A percentile compares a stretch with the other conserved stretches of the same genome.
These are phyloP conservation scores for Tanytarsus gracilentus DNA, from an alignment of 2,888 invertebrate species.

Conservation along the genomic window DNA sequence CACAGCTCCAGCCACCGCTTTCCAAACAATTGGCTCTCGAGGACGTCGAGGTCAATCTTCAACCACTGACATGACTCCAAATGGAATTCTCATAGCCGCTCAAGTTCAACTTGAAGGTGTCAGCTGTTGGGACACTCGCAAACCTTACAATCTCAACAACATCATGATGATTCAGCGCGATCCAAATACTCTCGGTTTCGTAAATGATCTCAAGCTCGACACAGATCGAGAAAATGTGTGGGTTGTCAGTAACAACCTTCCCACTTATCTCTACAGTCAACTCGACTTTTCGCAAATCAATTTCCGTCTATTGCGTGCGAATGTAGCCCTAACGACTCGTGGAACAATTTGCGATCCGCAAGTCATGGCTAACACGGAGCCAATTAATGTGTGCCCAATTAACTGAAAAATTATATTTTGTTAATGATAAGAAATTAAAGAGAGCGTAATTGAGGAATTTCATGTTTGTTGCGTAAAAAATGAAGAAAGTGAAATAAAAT, in stretches of 20 bases:
- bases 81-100: conserved; percentile 70
- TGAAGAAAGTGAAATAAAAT: no score
- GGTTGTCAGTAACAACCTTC: conserved; percentile 67
- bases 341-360: conserved; percentile 63
- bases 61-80: conserved; percentile 59
- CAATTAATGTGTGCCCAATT: conserved; percentile 29
- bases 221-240: conserved; percentile 55
- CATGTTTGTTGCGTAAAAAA: no score
- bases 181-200: conserved; percentile 59
- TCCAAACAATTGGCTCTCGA: conserved; percentile 44
- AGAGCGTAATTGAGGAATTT: no score
- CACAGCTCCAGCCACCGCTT: conserved; percentile 36
- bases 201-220: conserved; percentile 72
- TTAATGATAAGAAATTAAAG: no score
- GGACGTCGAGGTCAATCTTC: conserved; percentile 60
- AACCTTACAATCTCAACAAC: conserved; percentile 55
- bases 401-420: no score
- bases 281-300: conserved; percentile 58
- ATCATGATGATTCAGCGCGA: conserved; percentile 55
- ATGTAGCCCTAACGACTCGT: conserved; percentile 52
- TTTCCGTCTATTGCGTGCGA: conserved; percentile 62
- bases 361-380: conserved; percentile 31
- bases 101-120: conserved; percentile 65
- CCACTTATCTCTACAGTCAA: conserved; percentile 59
- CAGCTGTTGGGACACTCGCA: conserved; percentile 71